Conservation (phyloP, 2,113 vertebrate species). For the Papio anubis region DNA sequence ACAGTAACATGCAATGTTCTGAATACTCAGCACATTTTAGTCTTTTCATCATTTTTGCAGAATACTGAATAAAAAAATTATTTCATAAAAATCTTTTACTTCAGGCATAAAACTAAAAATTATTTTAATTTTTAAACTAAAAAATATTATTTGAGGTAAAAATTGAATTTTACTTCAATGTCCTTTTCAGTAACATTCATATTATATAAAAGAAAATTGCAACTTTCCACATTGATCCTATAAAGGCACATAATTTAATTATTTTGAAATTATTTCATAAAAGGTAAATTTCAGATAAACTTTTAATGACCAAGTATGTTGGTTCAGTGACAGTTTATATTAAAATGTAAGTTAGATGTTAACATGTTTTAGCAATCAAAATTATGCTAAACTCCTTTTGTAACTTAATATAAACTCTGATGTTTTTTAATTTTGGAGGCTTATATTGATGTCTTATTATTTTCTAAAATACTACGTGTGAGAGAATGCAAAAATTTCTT, state of each 20-base stretch:
- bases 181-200: background rate
- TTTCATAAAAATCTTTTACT: background rate
- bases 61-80: background rate
- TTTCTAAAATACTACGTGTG: background rate
- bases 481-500: background rate
- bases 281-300: background rate
- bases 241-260: background rate
- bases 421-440: background rate
- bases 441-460: background rate
- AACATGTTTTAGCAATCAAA: background rate
- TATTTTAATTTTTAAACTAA: too few species aligned
- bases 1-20: background rate
- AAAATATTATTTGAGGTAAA: too few species aligned
- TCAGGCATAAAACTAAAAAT: background rate
- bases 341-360: background rate
- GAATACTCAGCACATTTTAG: background rate
- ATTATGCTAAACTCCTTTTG: background rate
- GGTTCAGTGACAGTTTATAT: background rate
- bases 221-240: background rate
- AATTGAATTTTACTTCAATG: background rate
- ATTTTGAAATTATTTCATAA: background rate
- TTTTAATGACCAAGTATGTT: background rate
- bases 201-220: background rate
- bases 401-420: background rate
- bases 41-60: background rate